Conservation (phyloP, 92 coral and sea anemone genomes). For the Bergia sp. region DNA sequence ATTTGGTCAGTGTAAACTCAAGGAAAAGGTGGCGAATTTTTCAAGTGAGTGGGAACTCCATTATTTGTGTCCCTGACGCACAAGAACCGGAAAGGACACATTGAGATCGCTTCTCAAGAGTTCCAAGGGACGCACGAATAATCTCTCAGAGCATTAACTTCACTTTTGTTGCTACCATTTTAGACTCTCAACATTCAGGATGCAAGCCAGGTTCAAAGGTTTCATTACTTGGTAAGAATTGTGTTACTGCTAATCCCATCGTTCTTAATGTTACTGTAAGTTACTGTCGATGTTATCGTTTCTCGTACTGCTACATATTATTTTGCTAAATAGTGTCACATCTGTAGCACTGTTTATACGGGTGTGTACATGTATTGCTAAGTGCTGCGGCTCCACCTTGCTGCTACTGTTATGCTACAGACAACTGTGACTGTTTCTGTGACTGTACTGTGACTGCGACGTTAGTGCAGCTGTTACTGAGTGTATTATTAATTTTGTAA, state of each 20-base stretch:
- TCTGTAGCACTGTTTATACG: no score
- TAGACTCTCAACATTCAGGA: slow-evolving; percentile 92
- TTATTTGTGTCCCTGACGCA: no score
- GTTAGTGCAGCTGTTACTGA: no score
- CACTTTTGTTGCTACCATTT: slow-evolving; percentile 2
- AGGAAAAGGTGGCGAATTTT: no score
- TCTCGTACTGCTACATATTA: background rate
- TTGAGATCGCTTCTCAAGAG: no score
- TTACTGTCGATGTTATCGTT: background rate
- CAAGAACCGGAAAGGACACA: no score
- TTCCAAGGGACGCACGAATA: no score
- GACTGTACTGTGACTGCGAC: background rate
- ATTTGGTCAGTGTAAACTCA: no score
- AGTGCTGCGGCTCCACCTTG: no score
- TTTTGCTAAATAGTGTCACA: no score
- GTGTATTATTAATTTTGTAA: no score
- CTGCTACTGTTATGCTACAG: background rate
- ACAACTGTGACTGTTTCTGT: background rate
- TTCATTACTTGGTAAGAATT: slow-evolving; percentile 74
- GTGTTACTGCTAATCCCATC: background rate
- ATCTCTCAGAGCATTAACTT: background rate
- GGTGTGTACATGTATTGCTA: background rate
- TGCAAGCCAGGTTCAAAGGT: slow-evolving; percentile 75
- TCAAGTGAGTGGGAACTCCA: no score
- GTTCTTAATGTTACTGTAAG: background rate